Conservation (phyloP, 2,113 vertebrate species). For the Microcebus griseorufus region DNA sequence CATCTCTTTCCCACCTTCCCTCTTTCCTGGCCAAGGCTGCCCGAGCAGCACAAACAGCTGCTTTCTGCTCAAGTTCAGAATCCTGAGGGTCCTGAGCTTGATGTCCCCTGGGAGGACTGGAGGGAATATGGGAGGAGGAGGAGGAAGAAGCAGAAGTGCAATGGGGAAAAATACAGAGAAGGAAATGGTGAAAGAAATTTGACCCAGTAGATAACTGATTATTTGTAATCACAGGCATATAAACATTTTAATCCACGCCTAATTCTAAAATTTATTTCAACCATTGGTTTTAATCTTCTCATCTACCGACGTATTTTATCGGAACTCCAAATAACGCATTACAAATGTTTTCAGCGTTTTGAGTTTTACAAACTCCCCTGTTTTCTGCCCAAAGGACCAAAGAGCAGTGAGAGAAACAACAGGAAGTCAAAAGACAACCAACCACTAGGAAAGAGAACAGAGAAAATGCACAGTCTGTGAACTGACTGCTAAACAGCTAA, state of each 20-base stretch:
- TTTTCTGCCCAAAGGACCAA: constrained; percentile 11
- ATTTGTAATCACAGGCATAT: neutral
- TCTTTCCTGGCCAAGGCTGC: neutral
- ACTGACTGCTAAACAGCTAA: too few relatives aligned
- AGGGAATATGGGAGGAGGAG: rapidly evolving
- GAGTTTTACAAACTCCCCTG: neutral
- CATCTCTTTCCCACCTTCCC: neutral
- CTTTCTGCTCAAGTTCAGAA: neutral
- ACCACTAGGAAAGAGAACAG: neutral
- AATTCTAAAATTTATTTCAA: neutral
- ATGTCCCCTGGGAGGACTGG: neutral
- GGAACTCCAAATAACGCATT: neutral
- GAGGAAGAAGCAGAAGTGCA: neutral
- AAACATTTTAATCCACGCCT: neutral
- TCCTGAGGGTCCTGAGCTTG: neutral
- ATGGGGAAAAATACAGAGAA: neutral
- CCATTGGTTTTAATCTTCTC: neutral
- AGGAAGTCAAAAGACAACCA: neutral
- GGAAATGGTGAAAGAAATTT: neutral
- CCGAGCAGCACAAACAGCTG: neutral
- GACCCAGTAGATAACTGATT: neutral
- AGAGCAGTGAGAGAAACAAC: neutral
- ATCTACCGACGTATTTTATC: neutral
- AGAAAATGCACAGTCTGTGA: neutral
- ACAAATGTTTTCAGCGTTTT: neutral